Conservation (phyloP, 2,888 invertebrate genomes). For the Neocrepidodera transversa region DNA sequence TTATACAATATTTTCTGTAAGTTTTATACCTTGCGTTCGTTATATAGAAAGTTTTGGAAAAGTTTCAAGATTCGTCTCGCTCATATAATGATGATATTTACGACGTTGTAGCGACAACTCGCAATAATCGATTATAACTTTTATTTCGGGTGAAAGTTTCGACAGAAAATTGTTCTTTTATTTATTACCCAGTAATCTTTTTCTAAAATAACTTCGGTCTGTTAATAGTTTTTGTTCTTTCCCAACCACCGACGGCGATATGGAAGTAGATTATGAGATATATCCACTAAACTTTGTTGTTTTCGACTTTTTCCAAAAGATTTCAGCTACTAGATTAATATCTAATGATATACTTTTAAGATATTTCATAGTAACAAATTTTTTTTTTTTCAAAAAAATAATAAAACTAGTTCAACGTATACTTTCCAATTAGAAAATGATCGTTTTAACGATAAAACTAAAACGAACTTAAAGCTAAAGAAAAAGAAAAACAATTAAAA, state of each 20-base stretch:
- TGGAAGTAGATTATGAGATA: constrained; percentile 26
- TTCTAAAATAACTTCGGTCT: constrained; percentile 47
- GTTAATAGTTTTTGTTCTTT: constrained; percentile 47
- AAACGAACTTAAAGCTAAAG: too few species aligned
- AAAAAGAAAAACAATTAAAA: constrained; percentile 40
- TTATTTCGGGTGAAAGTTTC: constrained; percentile 51
- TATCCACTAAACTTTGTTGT: constrained; percentile 25
- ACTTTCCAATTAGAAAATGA: too few species aligned
- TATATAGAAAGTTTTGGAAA: too few species aligned
- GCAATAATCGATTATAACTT: constrained; percentile 49
- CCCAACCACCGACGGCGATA: constrained; percentile 3
- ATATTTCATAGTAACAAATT: too few species aligned
- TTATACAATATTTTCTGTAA: too few species aligned
- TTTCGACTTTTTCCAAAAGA: background rate
- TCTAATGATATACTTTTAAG: background rate
- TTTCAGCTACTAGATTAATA: background rate
- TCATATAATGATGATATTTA: constrained; percentile 38
- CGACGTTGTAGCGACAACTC: constrained; percentile 39
- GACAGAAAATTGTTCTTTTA: constrained; percentile 53
- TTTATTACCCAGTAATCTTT: constrained; percentile 53
- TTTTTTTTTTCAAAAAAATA: too few species aligned
- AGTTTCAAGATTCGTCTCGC: constrained; percentile 8
- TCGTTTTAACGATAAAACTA: too few species aligned
- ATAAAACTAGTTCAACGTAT: too few species aligned
- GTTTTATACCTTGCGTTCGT: too few species aligned